Evolutionary conservation across 2,113 vertebrate genomes (phyloP), one percentile per base, ranked within the genome.

Genomic region (Columbina picui): DNA sequence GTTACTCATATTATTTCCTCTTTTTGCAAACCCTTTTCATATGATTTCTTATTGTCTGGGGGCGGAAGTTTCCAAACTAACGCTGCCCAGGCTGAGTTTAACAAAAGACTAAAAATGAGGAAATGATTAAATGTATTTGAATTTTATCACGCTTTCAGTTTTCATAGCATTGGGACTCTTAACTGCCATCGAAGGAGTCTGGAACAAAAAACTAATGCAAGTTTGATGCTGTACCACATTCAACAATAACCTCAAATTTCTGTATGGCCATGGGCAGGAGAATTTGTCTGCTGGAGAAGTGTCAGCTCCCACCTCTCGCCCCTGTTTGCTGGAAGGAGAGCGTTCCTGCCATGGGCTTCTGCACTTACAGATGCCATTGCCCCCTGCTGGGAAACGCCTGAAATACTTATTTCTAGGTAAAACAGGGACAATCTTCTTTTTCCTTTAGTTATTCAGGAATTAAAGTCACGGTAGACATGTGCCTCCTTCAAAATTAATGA

Each of bases 1-100:
- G 27, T 76, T 76, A 67, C 45, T 85, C 78, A 41, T 20, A 80
- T 63, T 91, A 74, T 93, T 95, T 93, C 71, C 90, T 96, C 85
- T 80, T 91, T 83, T 81, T 75, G 39, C 39, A 67, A 87, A 38
- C 43, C 26, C 26, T 49, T 88, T 95, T 70, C 30, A 23, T 47
- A 65, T 7, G 38, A 65, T 84, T 95, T 50, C 59, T 77, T 41
- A 36, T 36, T 89, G 57, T 55, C 49, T 75, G 73, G 43, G 64
- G 39, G 49, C 5, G 19, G 87, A 95, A 93, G 87, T 90, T 85
- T 94, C 88, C 88, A 85, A 88, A 74, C 56, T 81, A 16, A 30
- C 26, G 39, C 76, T 70, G 64, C 73, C 71, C 55, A 49, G 47
- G 32, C 69, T 27, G 84, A 78, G 49, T 36, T 73, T 49, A 83